Evolutionary conservation across 2,888 invertebrate species (phyloP), one percentile per base, ranked within the genome.

Genomic region (Glyphotaelius pellucidus): DNA sequence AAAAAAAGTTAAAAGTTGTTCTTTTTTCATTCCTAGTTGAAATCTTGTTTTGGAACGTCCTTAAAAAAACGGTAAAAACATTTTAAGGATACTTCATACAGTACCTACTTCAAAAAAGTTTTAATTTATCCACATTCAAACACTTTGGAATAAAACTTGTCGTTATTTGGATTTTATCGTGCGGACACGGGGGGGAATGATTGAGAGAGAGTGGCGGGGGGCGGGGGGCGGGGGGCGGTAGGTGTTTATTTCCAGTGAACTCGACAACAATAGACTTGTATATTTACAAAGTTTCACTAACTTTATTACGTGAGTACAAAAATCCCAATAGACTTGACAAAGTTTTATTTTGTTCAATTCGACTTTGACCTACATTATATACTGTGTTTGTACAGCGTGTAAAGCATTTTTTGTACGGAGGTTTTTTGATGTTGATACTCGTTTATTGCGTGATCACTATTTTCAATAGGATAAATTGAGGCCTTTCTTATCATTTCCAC

Each of bases 311-410:
- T 67, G 67, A 19, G 67, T 9, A 67, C 25, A n/a, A 25, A 25
- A 67, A 67, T 67, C n/a, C 67, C 67, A 67, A 67, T 67, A n/a
- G 67, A 67, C 67, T 67, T 67, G 67, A 67, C 67, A 67, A 67
- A 67, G 25, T 67, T 67, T 67, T 67, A n/a, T 67, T 67, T 67
- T 25, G 67, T 67, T 67, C 25, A 25, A 67, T 67, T 67, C 67
- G 25, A 67, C 67, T 67, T 67, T 67, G 67, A 67, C 67, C 67
- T 67, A 67, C n/a, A 67, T 47, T 11, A 47, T n/a, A 25, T 7
- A 67, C 67, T 67, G 25, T n/a, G 25, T 67, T 15, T 52, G 19
- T 19, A 67, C n/a, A 67, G 7, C n/a, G n/a, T n/a, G n/a, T n/a
- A n/a, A n/a, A n/a, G n/a, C n/a, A n/a, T n/a, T n/a, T n/a, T n/a